Percentiles rank a stretch among this genome's conserved stretches.
phyloP scores from a whole-genome alignment of 2,797 vertebrate genomes.

The Fringilla coelebs region DNA sequence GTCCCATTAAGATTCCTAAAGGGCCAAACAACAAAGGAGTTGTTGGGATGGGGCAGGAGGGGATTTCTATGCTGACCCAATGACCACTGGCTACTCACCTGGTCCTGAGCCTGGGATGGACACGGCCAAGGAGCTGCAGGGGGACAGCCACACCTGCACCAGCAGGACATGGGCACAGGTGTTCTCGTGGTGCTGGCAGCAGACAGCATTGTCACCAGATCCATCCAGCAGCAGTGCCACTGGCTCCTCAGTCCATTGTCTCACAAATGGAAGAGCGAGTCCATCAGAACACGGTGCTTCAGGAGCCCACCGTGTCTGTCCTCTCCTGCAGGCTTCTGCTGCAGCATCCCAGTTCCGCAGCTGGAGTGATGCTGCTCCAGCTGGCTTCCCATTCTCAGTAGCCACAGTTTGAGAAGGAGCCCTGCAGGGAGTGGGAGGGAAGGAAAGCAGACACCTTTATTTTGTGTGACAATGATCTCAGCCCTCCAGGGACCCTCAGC shows the following conservation, averaged over 20 bases:
- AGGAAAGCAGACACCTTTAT: neutral
- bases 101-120: neutral
- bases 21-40: neutral
- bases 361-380: accelerated
- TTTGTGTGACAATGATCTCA: neutral
- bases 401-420: neutral
- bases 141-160: neutral
- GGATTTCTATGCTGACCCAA: accelerated
- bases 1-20: neutral
- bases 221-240: accelerated
- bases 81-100: neutral
- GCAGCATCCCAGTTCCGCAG: neutral
- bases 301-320: accelerated
- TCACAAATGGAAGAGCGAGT: neutral
- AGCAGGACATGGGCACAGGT: accelerated
- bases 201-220: neutral
- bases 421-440: neutral
- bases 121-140: accelerated
- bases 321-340: neutral
- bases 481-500: neutral
- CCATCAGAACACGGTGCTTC: accelerated
- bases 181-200: neutral
- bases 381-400: neutral
- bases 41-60: neutral
- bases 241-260: accelerated